Percentiles rank a stretch among this genome's conserved stretches.
phyloP scores from a whole-genome alignment of 30 jellyfish, hydroid and myxozoan species.

The Aurelia sp. region DNA sequence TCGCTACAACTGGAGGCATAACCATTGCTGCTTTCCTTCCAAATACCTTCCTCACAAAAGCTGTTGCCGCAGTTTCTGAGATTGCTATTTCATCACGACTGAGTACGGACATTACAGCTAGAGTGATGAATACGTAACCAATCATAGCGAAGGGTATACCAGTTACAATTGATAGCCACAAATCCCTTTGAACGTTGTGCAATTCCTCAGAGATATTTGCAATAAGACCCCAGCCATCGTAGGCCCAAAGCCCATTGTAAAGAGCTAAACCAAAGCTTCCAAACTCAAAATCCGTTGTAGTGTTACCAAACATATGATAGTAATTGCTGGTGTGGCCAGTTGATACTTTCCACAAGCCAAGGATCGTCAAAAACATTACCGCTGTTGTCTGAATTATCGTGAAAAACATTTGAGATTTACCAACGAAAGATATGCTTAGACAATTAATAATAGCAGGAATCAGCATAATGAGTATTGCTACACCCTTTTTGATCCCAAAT shows the following conservation, averaged over 20 bases:
- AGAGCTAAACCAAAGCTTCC: constrained; percentile 50
- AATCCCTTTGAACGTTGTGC: constrained; percentile 49
- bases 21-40: constrained; percentile 48
- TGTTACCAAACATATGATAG: constrained; percentile 12
- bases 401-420: constrained; percentile 24
- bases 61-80: constrained; percentile 64
- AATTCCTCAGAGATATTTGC: constrained; percentile 50
- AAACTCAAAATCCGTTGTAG: not conserved
- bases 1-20: constrained; percentile 54
- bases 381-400: constrained; percentile 44
- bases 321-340: constrained; percentile 42
- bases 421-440: too few species aligned
- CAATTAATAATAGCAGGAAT: not conserved
- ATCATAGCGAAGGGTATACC: constrained; percentile 60
- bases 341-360: constrained; percentile 61
- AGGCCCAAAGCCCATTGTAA: constrained; percentile 68
- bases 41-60: constrained; percentile 38
- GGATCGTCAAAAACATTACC: constrained; percentile 24
- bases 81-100: constrained; percentile 48
- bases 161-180: constrained; percentile 46
- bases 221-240: constrained; percentile 74
- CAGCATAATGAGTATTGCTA: constrained; percentile 46
- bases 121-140: constrained; percentile 38
- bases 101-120: constrained; percentile 54
- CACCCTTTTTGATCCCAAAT: constrained; percentile 13